Evolutionary conservation across 1,140 invertebrate species (phyloP).

Genomic region (Cecropterus lyciades): DNA sequence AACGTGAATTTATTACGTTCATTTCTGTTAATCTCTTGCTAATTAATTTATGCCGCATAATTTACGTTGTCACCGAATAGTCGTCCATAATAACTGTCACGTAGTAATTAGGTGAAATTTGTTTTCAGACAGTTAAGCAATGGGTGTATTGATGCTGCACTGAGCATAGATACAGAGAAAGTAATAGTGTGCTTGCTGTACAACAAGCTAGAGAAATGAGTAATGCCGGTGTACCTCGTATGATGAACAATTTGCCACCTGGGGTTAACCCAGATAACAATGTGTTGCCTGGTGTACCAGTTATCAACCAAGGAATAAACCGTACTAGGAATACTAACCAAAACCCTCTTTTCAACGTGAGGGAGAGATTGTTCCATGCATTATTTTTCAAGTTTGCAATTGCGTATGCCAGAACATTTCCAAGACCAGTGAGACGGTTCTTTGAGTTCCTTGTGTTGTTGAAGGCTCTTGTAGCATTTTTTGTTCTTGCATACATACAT

Average conservation of each 20-base stretch:
- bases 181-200: conserved; percentile 24
- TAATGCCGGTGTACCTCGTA: conserved; percentile 61
- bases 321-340: conserved; percentile 86
- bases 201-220: conserved; percentile 60
- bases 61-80: conserved; percentile 9
- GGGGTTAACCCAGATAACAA: conserved; percentile 84
- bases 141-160: conserved; percentile 39
- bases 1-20: conserved; percentile 24
- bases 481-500: conserved; percentile 97
- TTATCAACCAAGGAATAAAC: conserved; percentile 81
- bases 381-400: conserved; percentile 96
- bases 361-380: conserved; percentile 97
- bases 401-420: conserved; percentile 95
- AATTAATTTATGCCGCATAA: conserved; percentile 28
- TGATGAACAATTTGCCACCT: conserved; percentile 74
- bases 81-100: conserved; percentile 16
- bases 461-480: conserved; percentile 95
- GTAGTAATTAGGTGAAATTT: conserved; percentile 21
- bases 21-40: conserved; percentile 19
- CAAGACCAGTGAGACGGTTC: conserved; percentile 92
- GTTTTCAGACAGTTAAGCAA: conserved; percentile 55
- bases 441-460: conserved; percentile 96
- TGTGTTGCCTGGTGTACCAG: conserved; percentile 77
- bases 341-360: conserved; percentile 92
- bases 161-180: conserved; percentile 30